Evolutionary conservation across 2,113 vertebrate species (phyloP).

Genomic region (Pseudois nayaur): DNA sequence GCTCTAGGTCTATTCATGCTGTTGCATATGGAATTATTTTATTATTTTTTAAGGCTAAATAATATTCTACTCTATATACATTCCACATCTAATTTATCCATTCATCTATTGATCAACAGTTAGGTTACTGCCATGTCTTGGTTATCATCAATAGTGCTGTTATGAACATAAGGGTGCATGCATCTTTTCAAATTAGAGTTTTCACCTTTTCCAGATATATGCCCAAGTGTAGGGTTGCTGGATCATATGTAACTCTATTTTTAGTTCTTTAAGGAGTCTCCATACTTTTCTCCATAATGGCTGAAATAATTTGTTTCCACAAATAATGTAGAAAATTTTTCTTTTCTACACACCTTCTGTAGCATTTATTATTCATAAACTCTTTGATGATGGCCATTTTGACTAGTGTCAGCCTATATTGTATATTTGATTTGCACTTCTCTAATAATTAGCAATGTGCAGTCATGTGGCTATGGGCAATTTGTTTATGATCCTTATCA

Average conservation of each 20-base stretch:
- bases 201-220: not conserved
- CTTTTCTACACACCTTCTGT: not conserved
- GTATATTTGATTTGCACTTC: not conserved
- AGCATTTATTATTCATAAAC: not conserved
- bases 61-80: not conserved
- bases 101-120: not conserved
- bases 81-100: not conserved
- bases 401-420: not conserved
- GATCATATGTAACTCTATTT: not conserved
- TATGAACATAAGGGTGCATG: not conserved
- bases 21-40: not conserved
- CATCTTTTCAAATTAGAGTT: not conserved
- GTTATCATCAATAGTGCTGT: not conserved
- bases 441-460: not conserved
- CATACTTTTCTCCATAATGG: not conserved
- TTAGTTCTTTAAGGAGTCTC: not conserved
- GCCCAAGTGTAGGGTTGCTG: not conserved
- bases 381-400: not conserved
- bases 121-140: not conserved
- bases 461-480: not conserved
- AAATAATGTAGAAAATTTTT: not conserved
- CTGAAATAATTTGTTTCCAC: not conserved
- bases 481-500: not conserved
- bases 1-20: not conserved
- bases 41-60: not conserved